These are phyloP conservation scores for Megalops cyprinoides DNA, from an alignment of 2,797 vertebrate genomes.

Conservation along the genomic window DNA sequence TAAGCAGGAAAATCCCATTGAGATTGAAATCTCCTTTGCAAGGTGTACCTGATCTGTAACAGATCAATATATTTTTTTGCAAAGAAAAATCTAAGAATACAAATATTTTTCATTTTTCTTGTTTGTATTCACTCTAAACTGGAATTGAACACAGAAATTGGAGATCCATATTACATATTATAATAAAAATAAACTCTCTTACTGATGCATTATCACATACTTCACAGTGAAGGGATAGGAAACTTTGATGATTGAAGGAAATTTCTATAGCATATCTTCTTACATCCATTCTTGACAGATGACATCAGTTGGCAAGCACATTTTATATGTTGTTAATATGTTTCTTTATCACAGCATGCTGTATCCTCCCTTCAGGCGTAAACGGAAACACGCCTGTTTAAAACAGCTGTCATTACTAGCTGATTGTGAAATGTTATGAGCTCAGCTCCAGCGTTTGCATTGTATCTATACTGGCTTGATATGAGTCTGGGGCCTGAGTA, in stretches of 20 bases:
- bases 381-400: not conserved
- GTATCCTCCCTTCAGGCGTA: not conserved
- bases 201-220: not conserved
- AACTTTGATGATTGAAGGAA: not conserved
- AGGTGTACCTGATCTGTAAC: too few species aligned
- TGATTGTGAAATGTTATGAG: not conserved
- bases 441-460: not conserved
- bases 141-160: not conserved
- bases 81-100: not conserved
- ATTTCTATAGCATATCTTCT: not conserved
- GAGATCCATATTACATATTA: not conserved
- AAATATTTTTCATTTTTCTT: not conserved
- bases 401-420: not conserved
- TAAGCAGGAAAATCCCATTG: too few species aligned
- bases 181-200: not conserved
- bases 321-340: not conserved
- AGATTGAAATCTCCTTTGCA: too few species aligned
- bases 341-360: not conserved
- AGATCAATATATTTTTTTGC: too few species aligned
- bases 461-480: not conserved
- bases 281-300: not conserved
- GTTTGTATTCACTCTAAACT: not conserved
- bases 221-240: not conserved
- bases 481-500: not conserved
- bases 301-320: not conserved